Evolutionary conservation across 1,140 invertebrate species (phyloP).

Genomic region (Araneus ventricosus): DNA sequence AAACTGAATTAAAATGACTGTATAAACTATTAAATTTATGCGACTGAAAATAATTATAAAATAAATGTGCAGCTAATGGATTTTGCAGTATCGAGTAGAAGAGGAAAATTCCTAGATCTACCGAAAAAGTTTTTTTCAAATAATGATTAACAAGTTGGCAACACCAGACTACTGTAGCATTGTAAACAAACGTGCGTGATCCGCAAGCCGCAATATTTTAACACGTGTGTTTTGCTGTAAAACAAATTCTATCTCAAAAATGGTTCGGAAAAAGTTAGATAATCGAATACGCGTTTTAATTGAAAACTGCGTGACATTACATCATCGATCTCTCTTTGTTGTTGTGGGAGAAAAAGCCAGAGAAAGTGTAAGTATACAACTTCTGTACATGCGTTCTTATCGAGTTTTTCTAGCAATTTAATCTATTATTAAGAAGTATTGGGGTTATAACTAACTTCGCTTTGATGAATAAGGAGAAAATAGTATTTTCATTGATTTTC

Average conservation of each 20-base stretch:
- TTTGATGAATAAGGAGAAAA: too few species aligned
- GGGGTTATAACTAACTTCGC: too few species aligned
- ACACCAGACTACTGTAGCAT: neutral
- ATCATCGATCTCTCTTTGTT: conserved; percentile 95
- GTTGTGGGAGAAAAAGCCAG: conserved; percentile 97
- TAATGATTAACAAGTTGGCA: neutral
- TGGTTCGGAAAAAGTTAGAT: conserved; percentile 89
- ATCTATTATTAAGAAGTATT: too few species aligned
- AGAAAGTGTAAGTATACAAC: conserved; percentile 89
- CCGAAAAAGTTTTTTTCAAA: too few species aligned
- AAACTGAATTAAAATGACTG: too few species aligned
- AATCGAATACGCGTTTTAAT: conserved; percentile 96
- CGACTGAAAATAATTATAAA: too few species aligned
- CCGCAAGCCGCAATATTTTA: neutral
- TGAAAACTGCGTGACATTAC: conserved; percentile 95
- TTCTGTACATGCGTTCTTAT: neutral
- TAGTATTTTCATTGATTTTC: too few species aligned
- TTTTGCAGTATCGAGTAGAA: too few species aligned
- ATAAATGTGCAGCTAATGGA: too few species aligned
- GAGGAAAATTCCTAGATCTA: too few species aligned
- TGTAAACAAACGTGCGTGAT: neutral
- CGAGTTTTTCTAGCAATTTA: too few species aligned
- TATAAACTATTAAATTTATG: too few species aligned
- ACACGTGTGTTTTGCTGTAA: neutral
- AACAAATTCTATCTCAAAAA: neutral